These are phyloP conservation scores for Cyanistes caeruleus DNA, from an alignment of 2,113 vertebrate genomes.

Conservation along the genomic window DNA sequence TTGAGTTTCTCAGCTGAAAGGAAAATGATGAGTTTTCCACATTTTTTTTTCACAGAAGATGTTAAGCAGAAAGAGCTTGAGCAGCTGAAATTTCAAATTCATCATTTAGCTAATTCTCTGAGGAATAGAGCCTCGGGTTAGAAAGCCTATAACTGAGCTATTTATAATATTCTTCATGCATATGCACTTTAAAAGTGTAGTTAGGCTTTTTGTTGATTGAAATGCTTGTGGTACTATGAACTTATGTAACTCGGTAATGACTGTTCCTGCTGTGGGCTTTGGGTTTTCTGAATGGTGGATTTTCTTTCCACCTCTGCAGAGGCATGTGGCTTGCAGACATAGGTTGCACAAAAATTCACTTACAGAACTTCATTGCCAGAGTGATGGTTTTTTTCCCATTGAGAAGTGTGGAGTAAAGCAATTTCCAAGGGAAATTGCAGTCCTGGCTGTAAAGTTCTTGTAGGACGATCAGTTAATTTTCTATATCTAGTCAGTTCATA, in stretches of 20 bases:
- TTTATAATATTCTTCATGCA: background rate
- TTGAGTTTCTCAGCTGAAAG: background rate
- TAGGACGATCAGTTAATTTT: background rate
- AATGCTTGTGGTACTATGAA: background rate
- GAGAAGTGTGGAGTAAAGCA: background rate
- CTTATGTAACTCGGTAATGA: background rate
- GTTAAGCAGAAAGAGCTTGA: background rate
- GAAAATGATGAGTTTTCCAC: background rate
- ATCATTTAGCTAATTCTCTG: background rate
- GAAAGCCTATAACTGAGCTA: background rate
- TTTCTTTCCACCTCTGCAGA: background rate
- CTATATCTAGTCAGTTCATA: background rate
- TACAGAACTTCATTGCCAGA: background rate
- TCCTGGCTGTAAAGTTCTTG: background rate
- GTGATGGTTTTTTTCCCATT: background rate
- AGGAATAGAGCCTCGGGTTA: background rate
- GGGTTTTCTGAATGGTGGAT: background rate
- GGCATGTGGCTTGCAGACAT: background rate
- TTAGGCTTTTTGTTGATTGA: background rate
- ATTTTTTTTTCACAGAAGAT: background rate
- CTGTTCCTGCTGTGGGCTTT: background rate
- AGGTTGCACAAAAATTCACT: background rate
- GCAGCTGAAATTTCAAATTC: constrained; percentile 7
- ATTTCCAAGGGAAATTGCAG: background rate
- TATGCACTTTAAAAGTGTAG: background rate